A percentile compares a stretch with the other conserved stretches of the same genome.
Evolutionary conservation across 2,113 vertebrate genomes (phyloP).

Genomic region (Pseudois nayaur): DNA sequence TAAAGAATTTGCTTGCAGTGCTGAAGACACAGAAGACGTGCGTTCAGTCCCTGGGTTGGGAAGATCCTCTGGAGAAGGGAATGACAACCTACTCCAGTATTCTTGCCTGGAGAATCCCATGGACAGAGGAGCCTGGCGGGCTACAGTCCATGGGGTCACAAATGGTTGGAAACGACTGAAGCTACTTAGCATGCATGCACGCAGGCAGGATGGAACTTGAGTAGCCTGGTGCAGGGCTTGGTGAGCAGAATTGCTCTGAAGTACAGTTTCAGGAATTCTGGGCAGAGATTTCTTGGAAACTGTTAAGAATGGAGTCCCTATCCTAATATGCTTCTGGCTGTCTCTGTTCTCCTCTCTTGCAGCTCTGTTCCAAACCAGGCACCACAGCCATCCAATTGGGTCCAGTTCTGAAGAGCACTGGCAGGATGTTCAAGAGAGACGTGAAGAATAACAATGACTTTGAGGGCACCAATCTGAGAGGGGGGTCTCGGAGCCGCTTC

Average conservation of each 20-base stretch:
- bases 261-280: neutral
- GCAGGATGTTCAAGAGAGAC: constrained; percentile 59
- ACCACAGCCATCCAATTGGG: constrained; percentile 89
- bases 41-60: neutral
- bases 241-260: neutral
- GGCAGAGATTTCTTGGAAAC: neutral
- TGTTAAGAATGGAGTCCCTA: neutral
- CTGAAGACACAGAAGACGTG: neutral
- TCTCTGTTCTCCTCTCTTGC: constrained; percentile 67
- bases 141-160: neutral
- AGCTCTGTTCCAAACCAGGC: constrained; percentile 82
- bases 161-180: neutral
- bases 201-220: neutral
- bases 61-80: neutral
- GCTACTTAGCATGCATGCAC: neutral
- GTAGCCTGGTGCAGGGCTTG: neutral
- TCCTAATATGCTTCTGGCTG: neutral
- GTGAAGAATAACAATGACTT: constrained; percentile 67
- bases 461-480: constrained; percentile 69
- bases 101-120: neutral
- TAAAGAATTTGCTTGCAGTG: neutral
- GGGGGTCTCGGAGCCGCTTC: constrained; percentile 56
- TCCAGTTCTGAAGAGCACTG: constrained; percentile 87
- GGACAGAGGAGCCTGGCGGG: neutral
- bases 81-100: neutral